Evolutionary conservation across 2,797 vertebrate species (phyloP), one percentile per base, ranked within the genome.

Genomic region (Apodemus agrarius): DNA sequence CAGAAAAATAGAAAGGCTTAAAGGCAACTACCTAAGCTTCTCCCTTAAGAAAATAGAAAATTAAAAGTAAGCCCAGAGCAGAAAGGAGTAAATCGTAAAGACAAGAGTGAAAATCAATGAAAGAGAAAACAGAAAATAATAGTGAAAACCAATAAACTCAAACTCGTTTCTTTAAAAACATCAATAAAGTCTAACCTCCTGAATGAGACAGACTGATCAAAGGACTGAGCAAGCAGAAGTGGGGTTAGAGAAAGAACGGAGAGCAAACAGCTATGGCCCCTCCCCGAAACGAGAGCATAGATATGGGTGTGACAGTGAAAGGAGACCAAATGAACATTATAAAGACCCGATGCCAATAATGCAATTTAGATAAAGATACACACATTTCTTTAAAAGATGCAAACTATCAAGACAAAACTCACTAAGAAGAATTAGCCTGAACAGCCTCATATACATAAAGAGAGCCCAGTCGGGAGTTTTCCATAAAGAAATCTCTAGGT

Each of bases 71-170:
- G 40, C 4, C 34, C 72, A 84, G 94, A 49, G 72, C 43, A 85
- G 21, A 96, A 90, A 22, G 34, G 95, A 82, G 37, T 85, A 86
- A 89, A 74, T 80, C 63, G 79, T 82, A 79, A 89, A 88, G 43
- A 34, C 82, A 83, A 94, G 24, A 93, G 54, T 29, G 59, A 29
- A 95, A 74, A 67, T 92, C 86, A 93, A 79, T 74, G 67, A 89
- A 85, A 96, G n/a, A 69, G 49, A 92, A 95, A 95, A 84, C 13
- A 93, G 21, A 63, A 92, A 94, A 90, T 87, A 94, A 74, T 26
- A 11, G 13, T 88, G 82, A 69, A 78, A 65, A 63, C 14, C 76
- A 85, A 90, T 69, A 80, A 96, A 88, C 86, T 31, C n/a, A 87
- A 89, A 79, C 24, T 21, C 19, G 16, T 43, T 92, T 79, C 59